Conservation (phyloP, 2,888 invertebrate species). For the Ophraella communa region DNA sequence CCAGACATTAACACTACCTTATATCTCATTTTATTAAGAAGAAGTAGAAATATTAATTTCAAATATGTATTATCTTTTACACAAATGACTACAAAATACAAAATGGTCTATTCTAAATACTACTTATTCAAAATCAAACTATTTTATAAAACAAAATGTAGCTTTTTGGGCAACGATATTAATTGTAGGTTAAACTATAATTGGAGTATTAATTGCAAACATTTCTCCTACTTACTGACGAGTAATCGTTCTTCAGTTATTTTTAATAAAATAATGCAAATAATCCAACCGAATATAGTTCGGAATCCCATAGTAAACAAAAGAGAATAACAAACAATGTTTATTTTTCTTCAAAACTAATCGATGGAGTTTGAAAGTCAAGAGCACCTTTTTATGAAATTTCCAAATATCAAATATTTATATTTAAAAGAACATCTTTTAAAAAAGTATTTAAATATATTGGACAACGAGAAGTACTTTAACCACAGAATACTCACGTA, state of each 20-base stretch:
- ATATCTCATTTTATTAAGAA: too few species aligned
- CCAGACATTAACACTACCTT: too few species aligned
- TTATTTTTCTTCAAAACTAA: neutral
- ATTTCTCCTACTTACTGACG: constrained; percentile 22
- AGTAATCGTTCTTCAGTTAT: constrained; percentile 10
- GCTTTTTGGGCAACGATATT: too few species aligned
- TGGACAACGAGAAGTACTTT: neutral
- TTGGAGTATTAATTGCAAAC: too few species aligned
- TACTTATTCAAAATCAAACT: too few species aligned
- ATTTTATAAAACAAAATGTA: too few species aligned
- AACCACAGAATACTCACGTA: neutral
- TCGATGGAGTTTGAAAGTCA: neutral
- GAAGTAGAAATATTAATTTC: too few species aligned
- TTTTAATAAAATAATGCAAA: constrained; percentile 8
- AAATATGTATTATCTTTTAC: too few species aligned
- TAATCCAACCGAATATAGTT: constrained; percentile 9
- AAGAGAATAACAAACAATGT: constrained; percentile 5
- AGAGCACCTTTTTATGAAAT: neutral
- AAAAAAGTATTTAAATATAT: neutral
- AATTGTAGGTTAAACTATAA: too few species aligned
- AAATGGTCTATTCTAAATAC: too few species aligned
- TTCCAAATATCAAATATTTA: neutral
- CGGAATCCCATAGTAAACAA: constrained; percentile 8
- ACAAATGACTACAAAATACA: too few species aligned
- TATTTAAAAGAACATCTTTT: neutral